phyloP scores from a whole-genome alignment of 2,888 invertebrate species.

The Cheilosia soror region DNA sequence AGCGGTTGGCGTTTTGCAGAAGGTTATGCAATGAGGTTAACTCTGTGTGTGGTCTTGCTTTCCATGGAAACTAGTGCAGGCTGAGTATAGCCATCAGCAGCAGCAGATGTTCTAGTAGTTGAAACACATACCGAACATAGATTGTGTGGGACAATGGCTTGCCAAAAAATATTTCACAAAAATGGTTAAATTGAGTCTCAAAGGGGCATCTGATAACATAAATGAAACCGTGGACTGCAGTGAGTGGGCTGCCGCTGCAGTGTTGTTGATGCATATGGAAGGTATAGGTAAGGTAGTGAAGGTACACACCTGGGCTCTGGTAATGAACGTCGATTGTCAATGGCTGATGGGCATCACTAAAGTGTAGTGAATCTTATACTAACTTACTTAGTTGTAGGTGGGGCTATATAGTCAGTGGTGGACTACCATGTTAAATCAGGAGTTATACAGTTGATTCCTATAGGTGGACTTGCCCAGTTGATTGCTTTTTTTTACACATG shows the following conservation, averaged over 20 bases:
- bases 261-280: not conserved
- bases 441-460: no score
- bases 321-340: no score
- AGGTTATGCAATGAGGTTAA: slow-evolving; percentile 4
- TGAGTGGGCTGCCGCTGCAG: not conserved
- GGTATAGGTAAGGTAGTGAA: no score
- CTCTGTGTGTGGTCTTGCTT: slow-evolving; percentile 12
- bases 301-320: no score
- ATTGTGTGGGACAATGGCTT: slow-evolving; percentile 3
- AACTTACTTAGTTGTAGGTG: no score
- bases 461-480: no score
- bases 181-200: slow-evolving; percentile 5
- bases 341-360: no score
- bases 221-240: not conserved
- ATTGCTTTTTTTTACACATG: no score
- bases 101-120: slow-evolving; percentile 1
- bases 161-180: not conserved
- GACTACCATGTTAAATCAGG: no score
- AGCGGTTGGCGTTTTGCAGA: not conserved
- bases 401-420: no score
- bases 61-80: not conserved
- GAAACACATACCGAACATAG: not conserved
- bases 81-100: not conserved
- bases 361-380: no score
- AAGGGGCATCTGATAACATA: slow-evolving; percentile 24